phyloP scores from a whole-genome alignment of 2,113 vertebrate species.

The Pelecanoides urinatrix region DNA sequence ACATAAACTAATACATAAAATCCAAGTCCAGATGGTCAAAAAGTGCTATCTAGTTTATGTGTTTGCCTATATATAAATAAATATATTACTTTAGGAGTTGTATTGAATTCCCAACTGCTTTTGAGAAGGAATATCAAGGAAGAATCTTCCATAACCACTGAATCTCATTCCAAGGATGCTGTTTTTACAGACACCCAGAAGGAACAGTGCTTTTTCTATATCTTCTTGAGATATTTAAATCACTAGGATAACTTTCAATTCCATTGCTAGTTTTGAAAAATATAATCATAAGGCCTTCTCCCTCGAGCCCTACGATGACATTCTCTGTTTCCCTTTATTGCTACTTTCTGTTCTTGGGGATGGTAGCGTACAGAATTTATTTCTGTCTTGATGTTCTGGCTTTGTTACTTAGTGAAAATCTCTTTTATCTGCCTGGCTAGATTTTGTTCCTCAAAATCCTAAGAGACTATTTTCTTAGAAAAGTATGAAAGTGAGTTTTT shows the following conservation, averaged over 20 bases:
- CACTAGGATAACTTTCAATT: neutral
- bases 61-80: neutral
- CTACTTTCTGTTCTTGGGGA: neutral
- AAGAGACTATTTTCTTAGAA: slow-evolving; percentile 7
- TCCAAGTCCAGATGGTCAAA: neutral
- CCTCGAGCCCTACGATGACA: neutral
- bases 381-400: neutral
- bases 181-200: neutral
- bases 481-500: slow-evolving; percentile 14
- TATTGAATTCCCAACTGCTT: neutral
- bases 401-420: neutral
- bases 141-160: neutral
- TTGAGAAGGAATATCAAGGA: neutral
- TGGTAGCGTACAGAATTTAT: neutral
- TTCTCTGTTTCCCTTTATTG: neutral
- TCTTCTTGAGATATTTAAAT: neutral
- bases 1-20: neutral
- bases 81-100: neutral
- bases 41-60: neutral
- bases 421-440: neutral
- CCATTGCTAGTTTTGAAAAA: neutral
- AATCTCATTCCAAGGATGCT: neutral
- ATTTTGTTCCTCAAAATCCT: slow-evolving; percentile 8
- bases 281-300: neutral
- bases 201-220: neutral